phyloP scores from a whole-genome alignment of 2,888 invertebrate genomes.

The Chymomyza amoena region DNA sequence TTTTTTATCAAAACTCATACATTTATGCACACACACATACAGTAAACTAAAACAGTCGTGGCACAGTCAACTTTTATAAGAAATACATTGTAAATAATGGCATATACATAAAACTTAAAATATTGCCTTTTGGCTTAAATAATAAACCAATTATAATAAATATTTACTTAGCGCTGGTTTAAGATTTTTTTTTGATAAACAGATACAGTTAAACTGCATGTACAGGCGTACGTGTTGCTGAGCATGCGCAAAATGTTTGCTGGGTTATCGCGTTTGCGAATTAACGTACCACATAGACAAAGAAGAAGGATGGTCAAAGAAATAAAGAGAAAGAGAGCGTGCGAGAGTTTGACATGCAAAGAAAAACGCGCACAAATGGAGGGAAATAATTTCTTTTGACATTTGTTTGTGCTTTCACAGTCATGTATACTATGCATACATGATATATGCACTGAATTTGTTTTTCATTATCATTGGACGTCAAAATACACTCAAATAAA shows the following conservation, averaged over 20 bases:
- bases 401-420: constrained; percentile 20
- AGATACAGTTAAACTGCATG: constrained; percentile 18
- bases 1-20: neutral
- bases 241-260: constrained; percentile 53
- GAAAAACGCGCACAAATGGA: constrained; percentile 38
- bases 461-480: neutral
- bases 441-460: neutral
- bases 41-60: no score
- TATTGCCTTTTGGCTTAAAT: no score
- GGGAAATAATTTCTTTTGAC: constrained; percentile 51
- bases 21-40: no score
- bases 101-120: no score
- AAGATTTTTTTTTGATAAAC: neutral
- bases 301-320: constrained; percentile 44
- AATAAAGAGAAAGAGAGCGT: constrained; percentile 24
- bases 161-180: no score
- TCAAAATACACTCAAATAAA: neutral
- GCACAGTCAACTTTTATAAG: no score
- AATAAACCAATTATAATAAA: no score
- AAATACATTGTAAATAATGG: no score
- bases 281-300: constrained; percentile 53
- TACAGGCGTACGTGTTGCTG: constrained; percentile 56
- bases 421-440: constrained; percentile 14
- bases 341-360: constrained; percentile 17
- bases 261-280: constrained; percentile 63